Evolutionary conservation across 92 coral and sea anemone genomes (phyloP).

Genomic region (Palythoa grandis): DNA sequence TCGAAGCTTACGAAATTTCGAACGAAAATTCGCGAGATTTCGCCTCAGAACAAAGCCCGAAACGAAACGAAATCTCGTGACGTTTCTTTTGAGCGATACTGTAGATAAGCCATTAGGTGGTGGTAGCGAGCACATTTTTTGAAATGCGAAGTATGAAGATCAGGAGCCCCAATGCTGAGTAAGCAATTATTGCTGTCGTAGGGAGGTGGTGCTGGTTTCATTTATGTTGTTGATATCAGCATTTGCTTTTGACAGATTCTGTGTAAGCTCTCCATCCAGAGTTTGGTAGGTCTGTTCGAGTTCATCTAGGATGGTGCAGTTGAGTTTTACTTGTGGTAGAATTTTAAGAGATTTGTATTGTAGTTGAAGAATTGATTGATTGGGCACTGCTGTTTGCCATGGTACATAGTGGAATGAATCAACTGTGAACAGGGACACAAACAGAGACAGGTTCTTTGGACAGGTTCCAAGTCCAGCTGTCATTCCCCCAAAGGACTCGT

Average conservation of each 20-base stretch:
- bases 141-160: neutral
- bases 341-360: constrained; percentile 17
- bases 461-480: constrained; percentile 34
- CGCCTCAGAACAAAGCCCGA: no score
- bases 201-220: constrained; percentile 23
- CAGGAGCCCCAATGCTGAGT: no score
- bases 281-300: constrained; percentile 35
- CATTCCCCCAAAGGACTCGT: constrained; percentile 25
- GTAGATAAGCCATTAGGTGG: constrained; percentile 7
- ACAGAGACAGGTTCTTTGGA: constrained; percentile 8
- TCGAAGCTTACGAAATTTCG: no score
- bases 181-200: constrained; percentile 20
- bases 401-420: constrained; percentile 21
- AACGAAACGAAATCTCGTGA: no score
- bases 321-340: constrained; percentile 21
- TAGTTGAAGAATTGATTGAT: constrained; percentile 3
- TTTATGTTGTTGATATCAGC: neutral
- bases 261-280: constrained; percentile 11
- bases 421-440: constrained; percentile 18
- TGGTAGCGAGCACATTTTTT: constrained; percentile 8
- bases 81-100: no score
- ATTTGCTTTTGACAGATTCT: neutral
- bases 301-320: constrained; percentile 20
- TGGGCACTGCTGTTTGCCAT: constrained; percentile 14
- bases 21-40: no score